phyloP scores from a whole-genome alignment of 2,113 vertebrate species.

The Globicephala melas region DNA sequence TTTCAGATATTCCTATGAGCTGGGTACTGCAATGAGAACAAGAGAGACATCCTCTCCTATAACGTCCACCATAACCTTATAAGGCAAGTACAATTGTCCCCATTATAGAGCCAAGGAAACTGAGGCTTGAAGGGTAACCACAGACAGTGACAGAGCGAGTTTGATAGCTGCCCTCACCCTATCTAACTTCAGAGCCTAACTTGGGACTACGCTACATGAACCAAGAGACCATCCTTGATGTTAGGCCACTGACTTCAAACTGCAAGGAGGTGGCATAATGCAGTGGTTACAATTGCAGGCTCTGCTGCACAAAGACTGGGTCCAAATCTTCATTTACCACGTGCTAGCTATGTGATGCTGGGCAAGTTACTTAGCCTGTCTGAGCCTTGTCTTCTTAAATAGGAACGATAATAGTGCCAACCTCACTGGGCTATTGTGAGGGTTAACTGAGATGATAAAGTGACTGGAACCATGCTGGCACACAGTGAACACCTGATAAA shows the following conservation, averaged over 20 bases:
- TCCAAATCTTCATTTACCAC: background rate
- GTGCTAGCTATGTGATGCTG: background rate
- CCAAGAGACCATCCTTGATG: background rate
- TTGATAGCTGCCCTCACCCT: background rate
- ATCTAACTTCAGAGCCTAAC: background rate
- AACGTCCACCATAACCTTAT: background rate
- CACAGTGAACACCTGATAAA: background rate
- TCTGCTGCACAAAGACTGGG: background rate
- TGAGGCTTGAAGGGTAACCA: background rate
- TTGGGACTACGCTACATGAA: background rate
- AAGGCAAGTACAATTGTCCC: background rate
- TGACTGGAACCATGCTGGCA: background rate
- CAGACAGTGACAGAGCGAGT: background rate
- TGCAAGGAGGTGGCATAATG: background rate
- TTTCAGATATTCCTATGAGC: background rate
- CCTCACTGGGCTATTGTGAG: background rate
- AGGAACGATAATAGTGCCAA: background rate
- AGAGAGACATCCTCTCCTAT: background rate
- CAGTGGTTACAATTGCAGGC: background rate
- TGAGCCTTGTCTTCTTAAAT: background rate
- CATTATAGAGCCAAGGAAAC: background rate
- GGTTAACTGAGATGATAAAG: background rate
- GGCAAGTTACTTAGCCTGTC: background rate
- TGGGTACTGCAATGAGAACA: background rate
- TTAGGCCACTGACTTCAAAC: too few relatives aligned